Conservation (phyloP, 2,797 vertebrate species). For the Anguilla marmorata region DNA sequence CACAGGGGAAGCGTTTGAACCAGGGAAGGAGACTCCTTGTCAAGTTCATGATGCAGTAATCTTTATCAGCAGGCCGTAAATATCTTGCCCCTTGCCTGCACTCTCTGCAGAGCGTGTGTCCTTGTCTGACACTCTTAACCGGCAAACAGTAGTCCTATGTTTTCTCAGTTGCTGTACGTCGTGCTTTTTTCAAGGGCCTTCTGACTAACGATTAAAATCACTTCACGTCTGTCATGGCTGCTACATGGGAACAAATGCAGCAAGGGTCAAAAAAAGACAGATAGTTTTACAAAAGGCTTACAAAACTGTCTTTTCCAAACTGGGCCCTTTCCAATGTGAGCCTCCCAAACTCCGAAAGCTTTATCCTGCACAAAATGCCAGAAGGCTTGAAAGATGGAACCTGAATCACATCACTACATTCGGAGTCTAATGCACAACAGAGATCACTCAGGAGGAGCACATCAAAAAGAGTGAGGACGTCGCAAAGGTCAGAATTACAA, state of each 20-base stretch:
- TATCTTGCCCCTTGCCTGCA: slow-evolving; percentile 37
- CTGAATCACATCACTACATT: slow-evolving; percentile 5
- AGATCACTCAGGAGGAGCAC: slow-evolving; percentile 12
- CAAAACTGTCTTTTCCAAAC: background rate
- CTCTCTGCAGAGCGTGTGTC: slow-evolving; percentile 29
- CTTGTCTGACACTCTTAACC: slow-evolving; percentile 49
- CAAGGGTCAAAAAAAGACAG: background rate
- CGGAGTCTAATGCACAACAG: background rate
- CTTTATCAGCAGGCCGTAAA: slow-evolving; percentile 57
- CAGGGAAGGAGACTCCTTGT: slow-evolving; percentile 30
- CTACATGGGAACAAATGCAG: background rate
- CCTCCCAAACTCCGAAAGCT: background rate
- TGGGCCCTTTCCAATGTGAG: background rate
- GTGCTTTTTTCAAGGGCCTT: background rate
- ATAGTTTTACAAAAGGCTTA: background rate
- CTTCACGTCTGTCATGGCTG: slow-evolving; percentile 46
- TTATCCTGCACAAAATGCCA: background rate
- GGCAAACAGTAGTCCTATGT: background rate
- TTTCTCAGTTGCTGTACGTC: background rate
- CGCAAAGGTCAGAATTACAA: slow-evolving; percentile 41
- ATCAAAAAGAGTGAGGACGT: slow-evolving; percentile 11
- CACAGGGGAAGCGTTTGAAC: slow-evolving; percentile 45
- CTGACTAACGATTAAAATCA: slow-evolving; percentile 49
- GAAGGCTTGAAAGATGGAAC: background rate
- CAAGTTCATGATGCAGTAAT: slow-evolving; percentile 61